These are phyloP conservation scores for Pogonocichla stellata DNA, from an alignment of 2,113 vertebrate species.

Conservation along the genomic window DNA sequence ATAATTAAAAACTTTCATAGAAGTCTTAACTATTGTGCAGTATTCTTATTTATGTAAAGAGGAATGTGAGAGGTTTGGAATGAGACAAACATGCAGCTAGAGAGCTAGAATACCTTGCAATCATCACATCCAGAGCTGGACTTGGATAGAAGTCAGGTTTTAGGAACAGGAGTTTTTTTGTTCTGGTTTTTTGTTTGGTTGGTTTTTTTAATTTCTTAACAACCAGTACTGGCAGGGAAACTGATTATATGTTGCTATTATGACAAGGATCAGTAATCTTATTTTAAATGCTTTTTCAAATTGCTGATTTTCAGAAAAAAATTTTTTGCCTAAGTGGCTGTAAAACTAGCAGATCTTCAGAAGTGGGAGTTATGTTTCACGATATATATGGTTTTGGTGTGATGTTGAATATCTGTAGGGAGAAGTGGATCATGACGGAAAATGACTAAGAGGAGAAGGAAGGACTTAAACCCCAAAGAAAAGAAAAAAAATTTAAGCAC, in stretches of 20 bases:
- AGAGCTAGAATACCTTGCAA: not conserved
- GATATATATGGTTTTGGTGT: not conserved
- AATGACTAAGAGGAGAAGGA: not conserved
- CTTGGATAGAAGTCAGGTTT: not conserved
- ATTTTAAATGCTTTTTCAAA: not conserved
- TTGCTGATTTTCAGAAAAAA: not conserved
- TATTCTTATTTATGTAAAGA: not conserved
- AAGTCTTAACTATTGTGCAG: not conserved
- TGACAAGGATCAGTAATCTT: not conserved
- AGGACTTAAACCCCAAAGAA: not conserved
- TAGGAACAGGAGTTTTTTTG: not conserved
- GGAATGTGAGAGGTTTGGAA: not conserved
- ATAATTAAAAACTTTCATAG: not conserved
- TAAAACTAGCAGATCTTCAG: not conserved
- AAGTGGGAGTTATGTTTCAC: not conserved
- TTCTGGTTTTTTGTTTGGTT: no score
- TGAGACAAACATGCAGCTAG: not conserved
- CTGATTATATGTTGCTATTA: not conserved
- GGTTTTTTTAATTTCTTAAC: not conserved
- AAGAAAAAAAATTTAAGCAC: not conserved
- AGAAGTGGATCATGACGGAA: not conserved
- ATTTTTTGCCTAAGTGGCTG: not conserved
- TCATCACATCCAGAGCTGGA: not conserved
- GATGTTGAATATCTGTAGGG: not conserved
- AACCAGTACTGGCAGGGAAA: not conserved